phyloP scores from a whole-genome alignment of 2,113 vertebrate genomes.

The Melanostigma gelatinosum region DNA sequence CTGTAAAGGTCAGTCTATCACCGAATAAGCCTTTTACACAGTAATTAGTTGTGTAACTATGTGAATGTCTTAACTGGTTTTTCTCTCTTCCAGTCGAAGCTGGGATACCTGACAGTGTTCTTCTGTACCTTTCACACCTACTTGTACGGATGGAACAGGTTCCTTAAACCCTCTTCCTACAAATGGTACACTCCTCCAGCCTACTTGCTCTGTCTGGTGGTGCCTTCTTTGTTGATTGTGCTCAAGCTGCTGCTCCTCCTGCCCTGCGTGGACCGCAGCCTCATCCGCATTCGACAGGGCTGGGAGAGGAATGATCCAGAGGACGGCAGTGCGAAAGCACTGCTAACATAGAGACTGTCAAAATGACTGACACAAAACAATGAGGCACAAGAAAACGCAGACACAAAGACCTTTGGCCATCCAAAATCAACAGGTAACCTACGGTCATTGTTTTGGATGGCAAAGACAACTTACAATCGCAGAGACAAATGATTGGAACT shows the following conservation, averaged over 20 bases:
- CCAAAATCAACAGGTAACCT: neutral
- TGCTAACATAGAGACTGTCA: conserved; percentile 55
- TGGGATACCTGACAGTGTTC: conserved; percentile 89
- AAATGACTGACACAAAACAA: neutral
- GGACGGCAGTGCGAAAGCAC: conserved; percentile 33
- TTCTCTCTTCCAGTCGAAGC: conserved; percentile 87
- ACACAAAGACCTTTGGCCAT: neutral
- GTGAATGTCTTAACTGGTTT: conserved; percentile 10
- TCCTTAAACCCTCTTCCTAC: conserved; percentile 77
- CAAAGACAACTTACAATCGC: neutral
- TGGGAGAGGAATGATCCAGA: conserved; percentile 85
- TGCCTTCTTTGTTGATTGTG: conserved; percentile 86
- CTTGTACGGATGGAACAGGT: conserved; percentile 85
- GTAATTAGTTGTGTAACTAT: conserved; percentile 5
- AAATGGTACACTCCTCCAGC: conserved; percentile 86
- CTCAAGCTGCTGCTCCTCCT: conserved; percentile 88
- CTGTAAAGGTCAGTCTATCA: conserved; percentile 38
- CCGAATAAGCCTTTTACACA: conserved; percentile 14
- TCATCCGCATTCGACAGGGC: conserved; percentile 89
- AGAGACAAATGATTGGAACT: neutral
- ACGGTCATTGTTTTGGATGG: neutral
- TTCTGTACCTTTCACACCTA: conserved; percentile 89
- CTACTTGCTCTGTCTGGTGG: conserved; percentile 86
- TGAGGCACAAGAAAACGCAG: neutral
- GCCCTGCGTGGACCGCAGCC: conserved; percentile 87